Conservation (phyloP, 1,140 invertebrate genomes). For the Drosophila arawakana region DNA sequence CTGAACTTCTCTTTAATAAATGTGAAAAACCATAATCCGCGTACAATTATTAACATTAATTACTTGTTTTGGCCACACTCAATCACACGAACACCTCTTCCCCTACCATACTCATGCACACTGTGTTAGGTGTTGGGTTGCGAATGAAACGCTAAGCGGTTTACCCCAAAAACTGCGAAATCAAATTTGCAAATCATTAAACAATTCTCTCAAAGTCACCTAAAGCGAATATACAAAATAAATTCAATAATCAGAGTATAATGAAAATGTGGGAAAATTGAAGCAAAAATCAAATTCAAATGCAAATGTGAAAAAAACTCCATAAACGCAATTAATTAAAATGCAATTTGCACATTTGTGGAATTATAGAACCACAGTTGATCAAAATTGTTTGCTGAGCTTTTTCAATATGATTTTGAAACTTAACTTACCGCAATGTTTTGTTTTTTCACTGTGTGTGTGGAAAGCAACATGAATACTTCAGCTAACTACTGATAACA, state of each 20-base stretch:
- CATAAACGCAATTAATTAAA: constrained; percentile 76
- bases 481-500: neutral
- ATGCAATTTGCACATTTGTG: constrained; percentile 48
- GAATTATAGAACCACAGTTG: constrained; percentile 43
- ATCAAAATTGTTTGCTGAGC: constrained; percentile 22
- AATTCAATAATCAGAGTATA: constrained; percentile 35
- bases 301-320: constrained; percentile 1
- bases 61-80: neutral
- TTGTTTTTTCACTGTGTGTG: constrained; percentile 13
- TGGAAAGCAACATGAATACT: neutral
- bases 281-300: neutral
- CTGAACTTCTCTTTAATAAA: neutral
- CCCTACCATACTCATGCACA: neutral
- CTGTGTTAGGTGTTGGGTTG: neutral
- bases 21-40: constrained; percentile 3
- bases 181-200: constrained; percentile 65
- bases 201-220: constrained; percentile 40
- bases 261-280: constrained; percentile 4
- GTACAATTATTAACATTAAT: neutral
- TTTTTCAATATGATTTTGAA: constrained; percentile 37
- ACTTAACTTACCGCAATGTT: constrained; percentile 42
- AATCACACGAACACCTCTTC: neutral
- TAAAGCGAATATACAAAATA: constrained; percentile 19
- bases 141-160: constrained; percentile 3
- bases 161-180: constrained; percentile 49